A percentile compares a stretch with the other conserved stretches of the same genome.
These are phyloP conservation scores for Limnothrissa miodon DNA, from an alignment of 2,113 vertebrate species.

Conservation along the genomic window DNA sequence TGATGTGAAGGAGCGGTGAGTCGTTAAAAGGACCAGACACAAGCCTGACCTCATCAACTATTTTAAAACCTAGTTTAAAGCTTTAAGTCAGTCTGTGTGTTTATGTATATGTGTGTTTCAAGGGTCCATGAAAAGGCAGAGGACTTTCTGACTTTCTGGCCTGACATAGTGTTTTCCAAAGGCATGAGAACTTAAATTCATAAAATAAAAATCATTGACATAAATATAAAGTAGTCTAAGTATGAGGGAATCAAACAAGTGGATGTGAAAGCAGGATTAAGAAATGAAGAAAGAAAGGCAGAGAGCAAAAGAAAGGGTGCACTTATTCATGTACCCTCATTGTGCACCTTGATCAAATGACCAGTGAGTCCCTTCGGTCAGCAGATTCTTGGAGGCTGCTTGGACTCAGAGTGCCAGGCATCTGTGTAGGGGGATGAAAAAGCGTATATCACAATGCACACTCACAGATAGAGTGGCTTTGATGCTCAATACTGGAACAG, in stretches of 20 bases:
- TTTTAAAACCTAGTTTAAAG: neutral
- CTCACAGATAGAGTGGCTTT: neutral
- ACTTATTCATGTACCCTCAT: neutral
- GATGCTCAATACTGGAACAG: neutral
- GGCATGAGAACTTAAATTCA: neutral
- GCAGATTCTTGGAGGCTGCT: neutral
- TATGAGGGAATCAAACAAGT: neutral
- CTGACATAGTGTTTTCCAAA: neutral
- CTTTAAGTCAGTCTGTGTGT: neutral
- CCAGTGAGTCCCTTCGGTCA: neutral
- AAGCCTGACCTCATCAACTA: neutral
- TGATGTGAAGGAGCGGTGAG: neutral
- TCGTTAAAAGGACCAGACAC: neutral
- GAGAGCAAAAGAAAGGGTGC: neutral
- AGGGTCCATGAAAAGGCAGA: neutral
- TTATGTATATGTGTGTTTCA: neutral
- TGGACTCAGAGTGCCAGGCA: neutral
- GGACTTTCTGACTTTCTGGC: neutral
- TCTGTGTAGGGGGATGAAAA: neutral
- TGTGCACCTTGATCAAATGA: conserved; percentile 3
- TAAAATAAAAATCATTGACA: neutral
- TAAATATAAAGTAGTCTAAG: neutral
- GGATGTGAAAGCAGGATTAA: neutral
- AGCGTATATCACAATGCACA: neutral
- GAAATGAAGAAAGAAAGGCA: neutral